Base-by-base conservation (phyloP, 1,140 invertebrate genomes). In the Magallana ariakensis region DNA sequence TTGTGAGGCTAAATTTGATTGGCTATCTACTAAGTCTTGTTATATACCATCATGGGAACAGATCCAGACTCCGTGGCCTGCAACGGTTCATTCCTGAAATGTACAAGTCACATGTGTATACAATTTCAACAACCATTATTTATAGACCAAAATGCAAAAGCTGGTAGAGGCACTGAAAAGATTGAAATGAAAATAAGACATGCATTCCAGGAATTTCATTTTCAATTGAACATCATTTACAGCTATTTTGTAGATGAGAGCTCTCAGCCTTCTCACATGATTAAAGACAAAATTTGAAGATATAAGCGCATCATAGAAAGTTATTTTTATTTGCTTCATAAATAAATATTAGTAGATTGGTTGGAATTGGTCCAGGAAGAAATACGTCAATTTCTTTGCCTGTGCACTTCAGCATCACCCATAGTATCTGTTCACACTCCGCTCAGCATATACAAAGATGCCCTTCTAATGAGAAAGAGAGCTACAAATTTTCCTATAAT, bases 11-110 rank as follows among this genome's bases (percentile, higher is more conserved):
- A 82, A 22, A 55, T 82, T 82, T 82, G 80, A 82, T 54, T 55
- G 46, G 46, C 80, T 82, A 82, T 82, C 80, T 82, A 82, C 80
- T 82, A 75, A 56, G 46, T 82, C 54, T 22, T 82, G 54, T 82
- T 82, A 82, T 82, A 82, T 82, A 82, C 80, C 80, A 82, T 82
- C 80, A 82, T 82, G 80, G 80, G 22, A 75, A 75, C 66, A 75
- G 22, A 75, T 75, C 66, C 66, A 75, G 66, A 75, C 66, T 33
- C 33, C 66, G 26, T 8, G 66, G 66, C 66, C 66, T 75, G 66
- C 66, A 75, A 13, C 66, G 33, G 66, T 75, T 75, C 66, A 75
- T 75, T 75, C 66, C 66, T 75, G 66, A 75, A 75, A 75, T 75
- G 33, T 75, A 75, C 22, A 75, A 75, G 66, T 75, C 66, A 75